Percentiles rank a stretch among this genome's conserved stretches.
phyloP scores from a whole-genome alignment of 2,797 vertebrate genomes.

The Anniella stebbinsi region DNA sequence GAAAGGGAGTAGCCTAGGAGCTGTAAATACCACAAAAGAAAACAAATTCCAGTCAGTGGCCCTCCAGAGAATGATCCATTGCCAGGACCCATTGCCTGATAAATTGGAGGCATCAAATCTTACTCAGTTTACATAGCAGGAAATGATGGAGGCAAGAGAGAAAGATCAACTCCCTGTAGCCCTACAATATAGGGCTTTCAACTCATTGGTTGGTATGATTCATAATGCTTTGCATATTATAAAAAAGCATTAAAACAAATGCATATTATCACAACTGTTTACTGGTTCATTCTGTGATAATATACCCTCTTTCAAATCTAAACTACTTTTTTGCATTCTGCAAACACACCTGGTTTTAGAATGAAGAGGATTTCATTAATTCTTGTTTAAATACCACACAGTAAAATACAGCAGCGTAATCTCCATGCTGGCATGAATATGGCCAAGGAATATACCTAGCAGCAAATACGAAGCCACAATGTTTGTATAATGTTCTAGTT shows the following conservation, averaged over 20 bases:
- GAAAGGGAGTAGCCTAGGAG: not conserved
- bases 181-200: not conserved
- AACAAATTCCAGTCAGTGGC: not conserved
- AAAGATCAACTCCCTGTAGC: not conserved
- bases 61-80: not conserved
- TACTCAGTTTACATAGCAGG: not conserved
- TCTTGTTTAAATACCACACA: not conserved
- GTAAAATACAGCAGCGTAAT: not conserved
- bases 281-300: not conserved
- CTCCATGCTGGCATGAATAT: not conserved
- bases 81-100: not conserved
- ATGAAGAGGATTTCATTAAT: constrained; percentile 15
- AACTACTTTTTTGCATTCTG: not conserved
- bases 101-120: not conserved
- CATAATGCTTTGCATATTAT: not conserved
- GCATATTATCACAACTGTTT: not conserved
- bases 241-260: not conserved
- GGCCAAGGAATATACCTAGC: constrained; percentile 11
- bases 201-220: not conserved
- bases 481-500: constrained; percentile 20
- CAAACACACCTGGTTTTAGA: constrained; percentile 1
- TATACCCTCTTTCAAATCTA: not conserved
- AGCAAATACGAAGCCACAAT: not conserved
- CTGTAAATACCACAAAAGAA: not conserved
- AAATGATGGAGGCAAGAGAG: not conserved